Evolutionary conservation across 2,797 vertebrate species (phyloP).

Genomic region (Moxostoma hubbsi): DNA sequence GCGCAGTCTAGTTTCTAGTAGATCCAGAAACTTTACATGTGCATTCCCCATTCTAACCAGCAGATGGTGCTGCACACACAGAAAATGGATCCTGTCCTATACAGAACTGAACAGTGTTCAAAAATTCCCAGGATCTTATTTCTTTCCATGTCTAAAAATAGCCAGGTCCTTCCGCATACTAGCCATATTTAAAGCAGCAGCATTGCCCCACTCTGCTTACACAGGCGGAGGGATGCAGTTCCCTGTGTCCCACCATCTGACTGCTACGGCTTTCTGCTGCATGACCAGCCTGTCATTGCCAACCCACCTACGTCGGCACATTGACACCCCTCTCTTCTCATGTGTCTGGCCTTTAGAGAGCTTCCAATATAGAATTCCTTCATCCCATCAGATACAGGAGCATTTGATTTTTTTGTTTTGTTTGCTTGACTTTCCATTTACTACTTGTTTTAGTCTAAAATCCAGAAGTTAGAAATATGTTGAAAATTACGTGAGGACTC

Average conservation of each 20-base stretch:
- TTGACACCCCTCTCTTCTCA: slow-evolving; percentile 33
- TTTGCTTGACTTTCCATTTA: not conserved
- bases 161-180: slow-evolving; percentile 55
- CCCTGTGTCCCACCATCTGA: slow-evolving; percentile 56
- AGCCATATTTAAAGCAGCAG: slow-evolving; percentile 62
- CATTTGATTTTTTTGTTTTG: not conserved
- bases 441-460: not conserved
- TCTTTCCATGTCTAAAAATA: slow-evolving; percentile 76
- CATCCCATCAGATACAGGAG: not conserved
- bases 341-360: slow-evolving; percentile 39
- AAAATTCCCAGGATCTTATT: slow-evolving; percentile 72
- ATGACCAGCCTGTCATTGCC: slow-evolving; percentile 34
- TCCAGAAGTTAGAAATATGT: too few species aligned
- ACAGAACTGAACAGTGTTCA: slow-evolving; percentile 65
- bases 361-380: slow-evolving; percentile 7
- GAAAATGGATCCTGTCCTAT: slow-evolving; percentile 19
- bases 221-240: slow-evolving; percentile 56
- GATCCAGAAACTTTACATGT: not conserved
- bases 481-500: too few species aligned
- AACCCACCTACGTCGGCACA: slow-evolving; percentile 50
- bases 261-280: slow-evolving; percentile 54
- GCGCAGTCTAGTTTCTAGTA: too few species aligned
- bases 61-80: slow-evolving; percentile 67
- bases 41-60: slow-evolving; percentile 56
- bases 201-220: slow-evolving; percentile 60